A percentile compares a stretch with the other conserved stretches of the same genome.
phyloP scores from a whole-genome alignment of 2,113 vertebrate genomes.

The Nymphicus hollandicus region DNA sequence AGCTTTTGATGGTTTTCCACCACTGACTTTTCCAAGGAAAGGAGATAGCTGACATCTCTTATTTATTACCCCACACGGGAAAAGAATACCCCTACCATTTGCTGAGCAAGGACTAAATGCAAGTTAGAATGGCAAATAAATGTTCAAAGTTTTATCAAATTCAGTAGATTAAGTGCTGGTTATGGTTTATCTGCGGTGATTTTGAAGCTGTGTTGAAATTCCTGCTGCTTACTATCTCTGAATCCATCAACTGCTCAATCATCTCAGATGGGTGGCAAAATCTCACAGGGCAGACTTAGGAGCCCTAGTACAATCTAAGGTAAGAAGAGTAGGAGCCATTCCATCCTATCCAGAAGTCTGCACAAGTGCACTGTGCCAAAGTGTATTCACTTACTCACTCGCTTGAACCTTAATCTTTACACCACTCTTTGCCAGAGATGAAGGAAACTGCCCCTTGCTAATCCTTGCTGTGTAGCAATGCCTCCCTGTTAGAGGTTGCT shows the following conservation, averaged over 20 bases:
- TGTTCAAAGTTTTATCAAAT: background rate
- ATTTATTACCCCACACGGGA: background rate
- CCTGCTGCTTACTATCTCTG: background rate
- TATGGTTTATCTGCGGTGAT: background rate
- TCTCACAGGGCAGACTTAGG: background rate
- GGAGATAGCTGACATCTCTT: background rate
- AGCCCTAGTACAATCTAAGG: background rate
- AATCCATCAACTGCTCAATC: background rate
- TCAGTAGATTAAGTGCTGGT: background rate
- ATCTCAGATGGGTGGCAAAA: background rate
- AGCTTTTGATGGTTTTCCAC: background rate
- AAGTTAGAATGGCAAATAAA: background rate
- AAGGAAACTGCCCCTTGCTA: background rate
- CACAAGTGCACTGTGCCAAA: background rate
- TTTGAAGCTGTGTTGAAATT: background rate
- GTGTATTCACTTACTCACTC: background rate
- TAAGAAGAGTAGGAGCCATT: background rate
- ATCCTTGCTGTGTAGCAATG: background rate
- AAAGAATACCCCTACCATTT: background rate
- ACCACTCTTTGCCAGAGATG: background rate
- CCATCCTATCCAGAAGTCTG: background rate
- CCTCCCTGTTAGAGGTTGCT: background rate
- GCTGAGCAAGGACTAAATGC: background rate
- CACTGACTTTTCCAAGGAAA: background rate
- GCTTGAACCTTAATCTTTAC: background rate